Percentiles rank a stretch among this genome's conserved stretches.
Conservation (phyloP, 2,797 vertebrate species). For the Rhabdophis nuchalis region DNA sequence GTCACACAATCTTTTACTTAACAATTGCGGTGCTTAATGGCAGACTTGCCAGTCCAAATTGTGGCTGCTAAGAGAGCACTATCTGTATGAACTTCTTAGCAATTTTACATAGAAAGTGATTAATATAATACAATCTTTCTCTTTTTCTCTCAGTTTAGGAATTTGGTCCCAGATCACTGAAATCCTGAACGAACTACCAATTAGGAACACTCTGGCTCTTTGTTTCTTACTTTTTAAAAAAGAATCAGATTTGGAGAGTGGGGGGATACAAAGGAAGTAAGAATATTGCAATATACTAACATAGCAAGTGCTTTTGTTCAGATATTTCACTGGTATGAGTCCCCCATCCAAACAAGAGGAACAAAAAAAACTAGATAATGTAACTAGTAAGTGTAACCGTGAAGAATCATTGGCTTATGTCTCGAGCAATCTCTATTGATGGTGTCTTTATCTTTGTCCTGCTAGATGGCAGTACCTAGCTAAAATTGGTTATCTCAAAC, state of each 20-base stretch:
- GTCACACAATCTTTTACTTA: background rate
- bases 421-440: background rate
- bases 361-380: background rate
- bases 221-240: background rate
- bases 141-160: background rate
- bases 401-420: background rate
- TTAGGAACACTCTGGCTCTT: background rate
- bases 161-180: background rate
- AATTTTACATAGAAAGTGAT: background rate
- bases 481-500: background rate
- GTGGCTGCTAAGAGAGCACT: background rate
- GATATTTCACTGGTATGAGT: background rate
- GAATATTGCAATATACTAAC: background rate
- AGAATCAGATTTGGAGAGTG: background rate
- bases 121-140: background rate
- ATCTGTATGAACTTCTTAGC: background rate
- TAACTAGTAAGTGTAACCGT: background rate
- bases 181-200: background rate
- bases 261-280: background rate
- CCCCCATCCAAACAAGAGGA: background rate
- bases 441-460: background rate
- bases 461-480: background rate
- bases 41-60: background rate
- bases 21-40: background rate
- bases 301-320: background rate